These are phyloP conservation scores for Rhodeus uyekii DNA, from an alignment of 2,797 vertebrate species.

Conservation along the genomic window DNA sequence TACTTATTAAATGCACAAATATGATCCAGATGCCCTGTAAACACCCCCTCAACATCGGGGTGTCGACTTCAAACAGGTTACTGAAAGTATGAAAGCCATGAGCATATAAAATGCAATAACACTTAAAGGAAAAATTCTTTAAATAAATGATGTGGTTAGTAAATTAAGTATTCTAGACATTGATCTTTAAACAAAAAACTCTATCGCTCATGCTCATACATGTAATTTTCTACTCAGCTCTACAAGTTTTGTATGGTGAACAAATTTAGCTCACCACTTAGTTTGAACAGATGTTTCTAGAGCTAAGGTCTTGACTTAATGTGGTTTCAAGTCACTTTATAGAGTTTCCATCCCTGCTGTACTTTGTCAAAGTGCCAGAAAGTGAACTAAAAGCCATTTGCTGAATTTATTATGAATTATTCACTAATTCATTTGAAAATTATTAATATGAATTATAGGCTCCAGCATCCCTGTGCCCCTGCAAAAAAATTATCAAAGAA, in stretches of 20 bases:
- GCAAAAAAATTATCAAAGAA: background rate
- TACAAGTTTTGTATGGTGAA: background rate
- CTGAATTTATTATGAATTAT: background rate
- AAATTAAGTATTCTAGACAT: background rate
- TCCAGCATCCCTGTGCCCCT: background rate
- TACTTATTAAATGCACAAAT: slow-evolving; percentile 19
- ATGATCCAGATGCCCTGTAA: slow-evolving; percentile 40
- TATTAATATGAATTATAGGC: background rate
- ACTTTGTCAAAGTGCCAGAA: background rate
- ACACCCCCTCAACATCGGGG: background rate
- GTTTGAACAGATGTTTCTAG: slow-evolving; percentile 29
- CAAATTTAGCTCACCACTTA: slow-evolving; percentile 21
- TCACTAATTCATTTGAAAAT: background rate
- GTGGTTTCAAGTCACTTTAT: slow-evolving; percentile 34
- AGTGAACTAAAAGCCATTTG: slow-evolving; percentile 12
- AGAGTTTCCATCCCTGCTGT: background rate
- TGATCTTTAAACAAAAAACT: background rate
- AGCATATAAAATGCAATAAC: background rate
- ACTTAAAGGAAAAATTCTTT: background rate
- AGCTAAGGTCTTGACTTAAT: background rate
- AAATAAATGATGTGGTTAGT: background rate
- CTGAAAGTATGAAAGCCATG: background rate
- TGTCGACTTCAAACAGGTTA: background rate
- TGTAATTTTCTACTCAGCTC: background rate
- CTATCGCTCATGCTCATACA: background rate